Evolutionary conservation across 2,797 vertebrate genomes (phyloP), one percentile per base, ranked within the genome.

Genomic region (Pelochelys cantorii): DNA sequence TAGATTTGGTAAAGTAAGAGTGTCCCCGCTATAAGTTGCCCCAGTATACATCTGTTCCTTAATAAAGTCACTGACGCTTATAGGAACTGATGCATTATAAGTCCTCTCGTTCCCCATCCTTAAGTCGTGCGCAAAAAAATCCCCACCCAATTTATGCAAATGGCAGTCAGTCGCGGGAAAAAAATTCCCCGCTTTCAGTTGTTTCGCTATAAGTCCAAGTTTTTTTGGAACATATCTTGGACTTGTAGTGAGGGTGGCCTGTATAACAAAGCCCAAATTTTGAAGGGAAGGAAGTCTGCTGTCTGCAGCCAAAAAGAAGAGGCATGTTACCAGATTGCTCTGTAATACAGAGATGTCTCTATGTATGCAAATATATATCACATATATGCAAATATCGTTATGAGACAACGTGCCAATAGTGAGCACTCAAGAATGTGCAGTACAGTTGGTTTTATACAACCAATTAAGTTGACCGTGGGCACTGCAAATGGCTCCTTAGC

Each of bases 361-460:
- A n/a, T 71, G 6, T 71, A 71, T 23, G 68, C 34, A 71, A 71
- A 71, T 71, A 34, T 62, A 62, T 31, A 15, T 31, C 29, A 13
- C 4, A 62, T 62, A 15, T 31, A 62, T 62, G 60, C 60, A 62
- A 62, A 62, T 68, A 85, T 0, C 0, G 74, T 85, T 90, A 59
- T 79, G 17, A 93, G 60, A 78, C 22, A 25, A 1, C 1, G 48
- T 82, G 62, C 18, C n/a, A 83, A 53, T 13, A 83, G 54, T 71
- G 17, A n/a, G 9, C 75, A 55, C 18, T 87, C 18, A 23, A 22
- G n/a, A 71, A 71, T 23, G 37, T 34, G n/a, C 18, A 37, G 68
- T 5, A 11, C 68, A 37, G 34, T 37, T 37, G 68, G 10, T 71
- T 71, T 37, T 71, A 37, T 11, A 71, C n/a, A 34, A 22, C 68